Conservation (phyloP, 2,888 invertebrate species). For the Synergus japonicus region DNA sequence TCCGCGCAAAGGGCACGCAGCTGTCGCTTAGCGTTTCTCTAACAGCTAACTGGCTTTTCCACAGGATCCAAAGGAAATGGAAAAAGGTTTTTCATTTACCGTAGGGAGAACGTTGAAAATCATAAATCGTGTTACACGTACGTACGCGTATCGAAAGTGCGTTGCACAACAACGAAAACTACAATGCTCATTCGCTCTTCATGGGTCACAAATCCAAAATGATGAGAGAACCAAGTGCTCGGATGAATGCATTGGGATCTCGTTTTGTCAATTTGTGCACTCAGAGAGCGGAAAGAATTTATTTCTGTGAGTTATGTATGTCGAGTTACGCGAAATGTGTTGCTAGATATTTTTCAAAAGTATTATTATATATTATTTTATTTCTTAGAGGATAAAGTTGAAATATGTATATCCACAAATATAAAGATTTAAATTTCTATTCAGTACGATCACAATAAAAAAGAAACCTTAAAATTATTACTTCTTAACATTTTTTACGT, state of each 20-base stretch:
- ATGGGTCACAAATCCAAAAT: constrained; percentile 38
- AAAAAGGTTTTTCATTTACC: constrained; percentile 52
- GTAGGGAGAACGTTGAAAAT: constrained; percentile 17
- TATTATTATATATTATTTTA: neutral
- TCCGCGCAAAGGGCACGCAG: constrained; percentile 21
- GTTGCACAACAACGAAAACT: constrained; percentile 31
- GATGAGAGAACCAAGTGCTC: neutral
- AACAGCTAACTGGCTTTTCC: constrained; percentile 58
- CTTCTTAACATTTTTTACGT: no score
- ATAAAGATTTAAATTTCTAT: no score
- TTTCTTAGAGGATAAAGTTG: neutral
- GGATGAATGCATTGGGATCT: constrained; percentile 10
- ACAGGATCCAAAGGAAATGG: constrained; percentile 60
- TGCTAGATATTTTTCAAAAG: neutral
- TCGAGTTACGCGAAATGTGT: neutral
- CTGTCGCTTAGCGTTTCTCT: constrained; percentile 19
- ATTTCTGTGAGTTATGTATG: neutral
- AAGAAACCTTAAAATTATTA: no score
- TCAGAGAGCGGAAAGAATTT: constrained; percentile 6
- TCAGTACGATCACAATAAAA: no score
- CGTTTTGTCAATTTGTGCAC: constrained; percentile 25
- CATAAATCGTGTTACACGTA: constrained; percentile 23
- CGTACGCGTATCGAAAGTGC: constrained; percentile 25
- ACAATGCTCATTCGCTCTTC: constrained; percentile 34
- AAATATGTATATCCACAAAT: no score